Percentiles rank a stretch among this genome's conserved stretches.
These are phyloP conservation scores for Folsomia manolachei DNA, from an alignment of 2,888 invertebrate species.

Conservation along the genomic window DNA sequence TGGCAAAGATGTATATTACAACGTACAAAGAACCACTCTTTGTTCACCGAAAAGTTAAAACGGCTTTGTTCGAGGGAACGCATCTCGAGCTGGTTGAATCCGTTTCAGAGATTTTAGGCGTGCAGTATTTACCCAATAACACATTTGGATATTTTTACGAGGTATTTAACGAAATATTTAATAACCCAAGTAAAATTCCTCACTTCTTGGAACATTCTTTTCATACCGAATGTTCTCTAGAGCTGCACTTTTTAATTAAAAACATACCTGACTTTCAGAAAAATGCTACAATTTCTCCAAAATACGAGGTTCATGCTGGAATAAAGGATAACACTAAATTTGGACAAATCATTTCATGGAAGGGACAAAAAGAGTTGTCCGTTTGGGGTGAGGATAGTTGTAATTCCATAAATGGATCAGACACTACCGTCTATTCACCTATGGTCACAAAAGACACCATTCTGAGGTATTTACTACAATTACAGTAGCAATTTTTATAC, in stretches of 20 bases:
- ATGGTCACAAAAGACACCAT: slow-evolving; percentile 35
- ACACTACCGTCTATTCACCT: slow-evolving; percentile 31
- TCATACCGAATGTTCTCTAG: no score
- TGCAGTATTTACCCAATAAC: slow-evolving; percentile 30
- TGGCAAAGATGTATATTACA: slow-evolving; percentile 31
- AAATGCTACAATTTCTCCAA: slow-evolving; percentile 26
- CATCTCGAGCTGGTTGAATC: slow-evolving; percentile 38
- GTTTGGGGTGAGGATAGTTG: slow-evolving; percentile 33
- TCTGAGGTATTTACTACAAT: no score
- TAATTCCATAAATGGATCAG: slow-evolving; percentile 42
- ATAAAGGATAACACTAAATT: slow-evolving; percentile 25
- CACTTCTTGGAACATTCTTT: not conserved
- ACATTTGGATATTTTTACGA: slow-evolving; percentile 39
- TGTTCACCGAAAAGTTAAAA: slow-evolving; percentile 23
- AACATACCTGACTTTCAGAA: slow-evolving; percentile 19
- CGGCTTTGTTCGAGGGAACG: slow-evolving; percentile 28
- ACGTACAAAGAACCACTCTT: slow-evolving; percentile 35
- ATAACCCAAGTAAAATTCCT: not conserved
- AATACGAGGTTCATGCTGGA: slow-evolving; percentile 38
- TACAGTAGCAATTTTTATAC: no score
- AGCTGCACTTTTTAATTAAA: no score
- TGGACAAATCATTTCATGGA: slow-evolving; percentile 33
- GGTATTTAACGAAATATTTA: slow-evolving; percentile 21
- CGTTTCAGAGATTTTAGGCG: slow-evolving; percentile 26
- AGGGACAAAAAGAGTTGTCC: slow-evolving; percentile 29